Base-by-base conservation (phyloP, 2,888 invertebrate genomes). In the Rhimphoctona megacephalus region DNA sequence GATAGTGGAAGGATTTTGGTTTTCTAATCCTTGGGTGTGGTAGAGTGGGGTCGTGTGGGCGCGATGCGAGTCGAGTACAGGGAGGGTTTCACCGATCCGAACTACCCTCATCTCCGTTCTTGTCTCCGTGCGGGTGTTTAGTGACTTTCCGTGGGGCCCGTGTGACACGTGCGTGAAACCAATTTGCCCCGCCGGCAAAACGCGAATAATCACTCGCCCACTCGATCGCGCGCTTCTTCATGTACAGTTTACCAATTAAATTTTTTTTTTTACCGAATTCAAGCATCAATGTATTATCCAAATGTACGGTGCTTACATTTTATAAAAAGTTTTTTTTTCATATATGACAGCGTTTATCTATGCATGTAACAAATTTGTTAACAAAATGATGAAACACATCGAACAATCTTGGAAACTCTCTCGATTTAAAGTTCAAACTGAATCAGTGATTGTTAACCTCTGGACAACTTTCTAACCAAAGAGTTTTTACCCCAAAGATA, bases 1-100 rank as follows among this genome's bases (percentile, higher is more conserved):
- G 57, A 80, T 81, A 86, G 90, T 90, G 88, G 91, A 87, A 89
- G 91, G 90, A 91, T 92, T 93, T 92, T 87, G 91, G 91, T 92
- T 93, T 93, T 87, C 86, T 92, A 92, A 93, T 92, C 92, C 92
- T 89, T 90, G 92, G 93, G 92, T 93, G 93, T 92, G 92, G 92
- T 92, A 90, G 83, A 89, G 89, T 86, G 86, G 91, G 91, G 90
- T 89, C 89, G 89, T 46, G 87, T 81, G 83, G 86, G 83, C 81
- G 87, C 81, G 87, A 76, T 76, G 43, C 85, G 77, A 82, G 82
- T n/a, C 78, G 78, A 77, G 76, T 49, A 70, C 57, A 30, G 67
- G 39, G 82, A 70, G 76, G 43, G 36, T 73, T 73, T 79, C 77
- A 80, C 84, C 85, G 88, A 85, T 88, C 79, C 80, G 81, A 85